phyloP scores from a whole-genome alignment of 2,797 vertebrate species.

The Spheniscus humboldti region DNA sequence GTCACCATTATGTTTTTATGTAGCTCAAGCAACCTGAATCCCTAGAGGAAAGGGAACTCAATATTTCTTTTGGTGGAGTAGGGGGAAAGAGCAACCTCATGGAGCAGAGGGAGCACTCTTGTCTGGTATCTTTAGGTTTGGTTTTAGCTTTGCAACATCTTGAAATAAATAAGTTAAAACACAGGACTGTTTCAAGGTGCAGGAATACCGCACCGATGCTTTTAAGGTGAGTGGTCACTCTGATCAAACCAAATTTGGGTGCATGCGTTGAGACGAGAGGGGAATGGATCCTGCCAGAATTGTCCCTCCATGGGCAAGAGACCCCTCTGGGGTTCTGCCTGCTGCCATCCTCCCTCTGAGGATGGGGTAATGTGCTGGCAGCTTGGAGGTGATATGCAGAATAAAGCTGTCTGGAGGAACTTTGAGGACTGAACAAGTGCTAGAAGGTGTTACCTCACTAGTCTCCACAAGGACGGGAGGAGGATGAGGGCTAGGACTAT shows the following conservation, averaged over 20 bases:
- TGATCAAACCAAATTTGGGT: background rate
- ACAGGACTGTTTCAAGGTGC: background rate
- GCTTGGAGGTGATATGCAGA: background rate
- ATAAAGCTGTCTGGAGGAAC: background rate
- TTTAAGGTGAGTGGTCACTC: background rate
- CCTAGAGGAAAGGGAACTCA: background rate
- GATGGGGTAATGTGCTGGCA: background rate
- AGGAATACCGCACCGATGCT: fast-evolving
- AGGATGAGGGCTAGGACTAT: background rate
- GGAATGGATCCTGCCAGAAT: background rate
- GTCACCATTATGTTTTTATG: background rate
- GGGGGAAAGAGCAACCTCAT: background rate
- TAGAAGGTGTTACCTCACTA: background rate
- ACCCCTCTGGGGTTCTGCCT: background rate
- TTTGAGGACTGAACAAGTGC: background rate
- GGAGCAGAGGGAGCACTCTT: background rate
- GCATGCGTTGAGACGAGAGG: background rate
- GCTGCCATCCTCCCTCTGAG: background rate
- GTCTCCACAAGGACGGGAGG: background rate
- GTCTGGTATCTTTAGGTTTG: background rate
- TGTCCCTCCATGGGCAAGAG: background rate
- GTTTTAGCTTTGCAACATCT: background rate
- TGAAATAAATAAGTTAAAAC: background rate
- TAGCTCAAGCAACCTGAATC: background rate
- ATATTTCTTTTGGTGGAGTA: background rate